Conservation (phyloP, 2,113 vertebrate genomes). For the Plecturocebus donacophilus region DNA sequence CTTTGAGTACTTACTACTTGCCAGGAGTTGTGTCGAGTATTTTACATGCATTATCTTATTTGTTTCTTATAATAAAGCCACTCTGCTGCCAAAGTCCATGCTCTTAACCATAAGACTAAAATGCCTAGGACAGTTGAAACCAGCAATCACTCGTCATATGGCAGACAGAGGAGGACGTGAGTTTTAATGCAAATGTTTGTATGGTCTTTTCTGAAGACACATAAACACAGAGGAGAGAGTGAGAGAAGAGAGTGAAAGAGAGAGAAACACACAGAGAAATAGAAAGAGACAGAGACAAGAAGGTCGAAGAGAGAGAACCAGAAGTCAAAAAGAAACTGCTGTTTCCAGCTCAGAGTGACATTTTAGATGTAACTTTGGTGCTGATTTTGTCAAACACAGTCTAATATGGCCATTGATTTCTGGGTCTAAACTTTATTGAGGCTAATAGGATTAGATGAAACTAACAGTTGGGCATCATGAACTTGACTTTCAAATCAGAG, state of each 20-base stretch:
- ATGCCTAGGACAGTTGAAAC: background rate
- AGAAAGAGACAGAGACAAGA: background rate
- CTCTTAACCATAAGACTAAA: background rate
- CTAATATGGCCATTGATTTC: background rate
- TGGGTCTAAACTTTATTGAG: background rate
- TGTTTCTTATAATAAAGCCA: background rate
- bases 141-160: background rate
- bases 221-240: background rate
- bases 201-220: background rate
- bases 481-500: background rate
- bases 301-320: background rate
- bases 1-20: background rate
- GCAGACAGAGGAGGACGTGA: background rate
- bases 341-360: background rate
- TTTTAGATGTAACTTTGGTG: background rate
- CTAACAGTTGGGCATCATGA: background rate
- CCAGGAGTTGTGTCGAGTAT: background rate
- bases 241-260: background rate
- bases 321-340: background rate
- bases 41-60: background rate
- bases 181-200: background rate
- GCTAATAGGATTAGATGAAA: background rate
- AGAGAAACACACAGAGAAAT: background rate
- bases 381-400: background rate
- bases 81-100: background rate